Evolutionary conservation across 2,113 vertebrate species (phyloP), one percentile per base, ranked within the genome.

Genomic region (Plestiodon gilberti): DNA sequence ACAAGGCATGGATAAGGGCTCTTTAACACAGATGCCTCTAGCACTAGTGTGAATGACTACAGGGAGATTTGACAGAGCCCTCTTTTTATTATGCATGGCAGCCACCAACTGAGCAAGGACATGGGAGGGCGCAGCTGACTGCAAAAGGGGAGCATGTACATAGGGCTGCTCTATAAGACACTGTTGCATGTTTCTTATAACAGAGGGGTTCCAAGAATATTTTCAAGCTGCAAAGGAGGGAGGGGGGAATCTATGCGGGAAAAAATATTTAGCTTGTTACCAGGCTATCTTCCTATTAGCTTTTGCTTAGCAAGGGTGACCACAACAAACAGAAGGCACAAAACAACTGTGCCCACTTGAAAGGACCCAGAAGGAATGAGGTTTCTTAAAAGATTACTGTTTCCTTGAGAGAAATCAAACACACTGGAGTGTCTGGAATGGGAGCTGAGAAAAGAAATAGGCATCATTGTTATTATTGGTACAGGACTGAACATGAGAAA

Each of bases 381-480:
- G 11, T 75, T 88, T 89, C 23, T 67, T 64, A 74, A 81, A 83
- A 85, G 8, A 74, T 59, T 3, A 25, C 15, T 83, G 1, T 52
- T 86, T 89, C 85, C 79, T 84, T 90, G 70, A 88, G 59, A 4
- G 55, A 89, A 91, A 81, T 10, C 28, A 55, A 82, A 30, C 75
- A n/a, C 22, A 52, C 28, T 78, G 79, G 55, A 79, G 81, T 78
- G 71, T 73, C 52, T 6, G 59, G 65, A 48, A 20, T 61, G 28
- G 73, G 13, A 87, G 18, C 28, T 7, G 78, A 86, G 33, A 61
- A 82, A 73, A 73, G 18, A 74, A 74, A 57, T 57, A 14, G 18
- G 48, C 20, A 80, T 33, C 48, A 33, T 69, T 69, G 8, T 84
- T 92, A 61, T 85, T 84, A 82, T 81, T 38, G 85, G 62, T 81